Evolutionary conservation across 2,113 vertebrate species (phyloP).

Genomic region (Aldabrachelys gigantea): DNA sequence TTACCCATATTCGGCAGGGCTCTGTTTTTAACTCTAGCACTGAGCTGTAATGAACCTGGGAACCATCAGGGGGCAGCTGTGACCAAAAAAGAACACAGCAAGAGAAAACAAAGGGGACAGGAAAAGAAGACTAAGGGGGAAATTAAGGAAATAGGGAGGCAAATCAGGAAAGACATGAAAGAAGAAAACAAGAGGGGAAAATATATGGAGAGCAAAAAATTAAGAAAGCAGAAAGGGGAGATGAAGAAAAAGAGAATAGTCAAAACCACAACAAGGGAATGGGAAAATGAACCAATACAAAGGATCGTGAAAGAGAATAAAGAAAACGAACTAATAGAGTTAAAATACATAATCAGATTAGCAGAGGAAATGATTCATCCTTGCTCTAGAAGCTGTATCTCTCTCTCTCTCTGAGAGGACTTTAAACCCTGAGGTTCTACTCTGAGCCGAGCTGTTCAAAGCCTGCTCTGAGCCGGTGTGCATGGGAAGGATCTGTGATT

Average conservation of each 20-base stretch:
- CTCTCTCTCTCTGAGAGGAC: rapidly evolving
- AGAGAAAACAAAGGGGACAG: not conserved
- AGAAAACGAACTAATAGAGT: conserved; percentile 47
- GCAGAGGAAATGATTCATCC: not conserved
- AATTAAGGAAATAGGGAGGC: not conserved
- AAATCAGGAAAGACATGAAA: not conserved
- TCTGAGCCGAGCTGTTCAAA: not conserved
- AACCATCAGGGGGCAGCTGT: conserved; percentile 67
- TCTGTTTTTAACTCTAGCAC: rapidly evolving
- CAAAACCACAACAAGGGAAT: not conserved
- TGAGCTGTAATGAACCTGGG: not conserved
- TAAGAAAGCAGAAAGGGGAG: not conserved
- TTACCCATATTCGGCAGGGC: not conserved
- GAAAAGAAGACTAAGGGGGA: not conserved
- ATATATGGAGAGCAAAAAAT: not conserved
- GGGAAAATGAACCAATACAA: not conserved
- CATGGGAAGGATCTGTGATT: rapidly evolving
- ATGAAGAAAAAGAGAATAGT: not conserved
- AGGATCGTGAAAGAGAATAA: not conserved
- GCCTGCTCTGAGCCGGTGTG: not conserved
- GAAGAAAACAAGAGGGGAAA: not conserved
- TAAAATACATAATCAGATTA: conserved; percentile 39
- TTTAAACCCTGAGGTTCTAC: not conserved
- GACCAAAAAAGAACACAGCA: conserved; percentile 66
- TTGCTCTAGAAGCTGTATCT: not conserved